Conservation (phyloP, 2,888 invertebrate genomes). For the Drosophila borealis region DNA sequence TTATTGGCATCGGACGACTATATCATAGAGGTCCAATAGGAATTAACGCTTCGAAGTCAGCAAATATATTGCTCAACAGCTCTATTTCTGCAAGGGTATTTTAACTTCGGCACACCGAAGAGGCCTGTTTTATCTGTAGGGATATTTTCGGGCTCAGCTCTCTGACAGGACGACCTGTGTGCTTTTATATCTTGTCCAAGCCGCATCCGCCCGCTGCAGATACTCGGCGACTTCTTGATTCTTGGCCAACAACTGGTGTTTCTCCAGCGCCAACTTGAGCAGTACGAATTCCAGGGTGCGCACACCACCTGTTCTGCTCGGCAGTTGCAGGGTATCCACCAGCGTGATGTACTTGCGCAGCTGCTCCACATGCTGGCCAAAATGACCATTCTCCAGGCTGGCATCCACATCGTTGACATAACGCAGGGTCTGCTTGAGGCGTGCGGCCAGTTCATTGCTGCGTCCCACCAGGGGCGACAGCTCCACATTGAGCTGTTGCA, state of each 20-base stretch:
- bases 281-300: conserved; percentile 68
- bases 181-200: conserved; percentile 61
- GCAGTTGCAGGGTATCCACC: conserved; percentile 47
- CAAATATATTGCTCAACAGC: too few relatives aligned
- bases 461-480: conserved; percentile 66
- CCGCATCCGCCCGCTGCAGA: conserved; percentile 53
- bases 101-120: too few relatives aligned
- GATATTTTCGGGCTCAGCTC: conserved; percentile 19
- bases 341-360: conserved; percentile 61
- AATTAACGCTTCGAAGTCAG: too few relatives aligned
- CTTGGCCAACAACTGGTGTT: conserved; percentile 52
- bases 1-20: too few relatives aligned
- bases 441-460: conserved; percentile 65
- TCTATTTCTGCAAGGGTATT: too few relatives aligned
- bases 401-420: conserved; percentile 66
- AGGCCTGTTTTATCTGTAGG: too few relatives aligned
- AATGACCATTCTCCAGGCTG: conserved; percentile 26
- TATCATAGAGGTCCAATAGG: too few relatives aligned
- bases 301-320: conserved; percentile 36
- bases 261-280: conserved; percentile 68
- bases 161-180: conserved; percentile 61
- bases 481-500: conserved; percentile 63
- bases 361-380: conserved; percentile 50
- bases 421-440: conserved; percentile 63
- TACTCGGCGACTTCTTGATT: conserved; percentile 55